Evolutionary conservation across 2,797 vertebrate species (phyloP).

Genomic region (Chloroceryle amazona): DNA sequence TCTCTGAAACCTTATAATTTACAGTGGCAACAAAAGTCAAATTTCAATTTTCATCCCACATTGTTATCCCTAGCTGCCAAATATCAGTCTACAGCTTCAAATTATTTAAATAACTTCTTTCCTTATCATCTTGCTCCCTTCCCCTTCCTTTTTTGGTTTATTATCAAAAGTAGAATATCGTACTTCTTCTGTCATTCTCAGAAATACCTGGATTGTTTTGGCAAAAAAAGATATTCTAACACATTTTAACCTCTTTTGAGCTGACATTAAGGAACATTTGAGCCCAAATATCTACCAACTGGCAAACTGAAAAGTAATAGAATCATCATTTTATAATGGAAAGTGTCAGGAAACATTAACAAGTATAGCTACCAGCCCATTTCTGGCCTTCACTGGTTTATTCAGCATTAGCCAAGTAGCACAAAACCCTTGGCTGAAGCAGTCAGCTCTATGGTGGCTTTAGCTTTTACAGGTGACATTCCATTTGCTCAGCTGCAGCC

Average conservation of each 20-base stretch:
- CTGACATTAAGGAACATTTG: not conserved
- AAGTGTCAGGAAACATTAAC: not conserved
- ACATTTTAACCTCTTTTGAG: not conserved
- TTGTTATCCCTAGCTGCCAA: not conserved
- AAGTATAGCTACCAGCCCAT: not conserved
- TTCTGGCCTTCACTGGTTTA: not conserved
- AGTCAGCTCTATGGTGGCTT: not conserved
- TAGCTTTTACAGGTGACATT: not conserved
- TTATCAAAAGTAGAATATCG: not conserved
- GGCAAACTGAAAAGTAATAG: not conserved
- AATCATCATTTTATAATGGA: not conserved
- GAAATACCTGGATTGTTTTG: constrained; percentile 1
- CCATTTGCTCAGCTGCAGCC: not conserved
- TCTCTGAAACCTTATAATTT: not conserved
- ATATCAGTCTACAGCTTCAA: constrained; percentile 37
- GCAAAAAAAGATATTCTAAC: not conserved
- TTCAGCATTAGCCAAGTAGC: not conserved
- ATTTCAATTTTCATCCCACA: not conserved
- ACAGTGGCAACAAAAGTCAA: not conserved
- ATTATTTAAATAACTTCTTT: constrained; percentile 9
- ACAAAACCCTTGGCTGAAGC: not conserved
- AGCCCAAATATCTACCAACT: not conserved
- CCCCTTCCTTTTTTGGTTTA: not conserved
- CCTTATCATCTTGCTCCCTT: not conserved
- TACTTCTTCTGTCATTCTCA: not conserved